Conservation (phyloP, 2,113 vertebrate genomes). For the Herpailurus yagouaroundi region DNA sequence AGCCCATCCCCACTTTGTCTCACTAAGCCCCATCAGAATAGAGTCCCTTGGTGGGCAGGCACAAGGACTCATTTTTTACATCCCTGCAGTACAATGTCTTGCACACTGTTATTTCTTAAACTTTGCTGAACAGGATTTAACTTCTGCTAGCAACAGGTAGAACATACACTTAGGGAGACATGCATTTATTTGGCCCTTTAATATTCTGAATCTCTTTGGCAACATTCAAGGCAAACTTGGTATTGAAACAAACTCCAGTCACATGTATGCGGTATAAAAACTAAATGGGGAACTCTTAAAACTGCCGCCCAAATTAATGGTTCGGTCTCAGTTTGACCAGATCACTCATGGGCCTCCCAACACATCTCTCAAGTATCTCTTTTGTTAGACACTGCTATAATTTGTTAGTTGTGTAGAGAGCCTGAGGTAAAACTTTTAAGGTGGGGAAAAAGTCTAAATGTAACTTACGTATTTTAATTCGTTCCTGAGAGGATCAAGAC, state of each 20-base stretch:
- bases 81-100: not conserved
- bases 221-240: not conserved
- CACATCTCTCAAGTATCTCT: not conserved
- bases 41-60: no score
- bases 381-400: not conserved
- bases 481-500: constrained; percentile 92
- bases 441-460: not conserved
- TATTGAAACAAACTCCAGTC: constrained; percentile 14
- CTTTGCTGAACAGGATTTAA: constrained; percentile 40
- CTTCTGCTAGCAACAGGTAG: not conserved
- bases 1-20: not conserved
- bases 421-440: constrained; percentile 22
- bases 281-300: constrained; percentile 30
- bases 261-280: not conserved
- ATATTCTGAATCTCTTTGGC: not conserved
- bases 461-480: constrained; percentile 69
- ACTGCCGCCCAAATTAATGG: not conserved
- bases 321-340: not conserved
- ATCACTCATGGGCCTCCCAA: not conserved
- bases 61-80: not conserved
- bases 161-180: not conserved
- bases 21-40: not conserved
- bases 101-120: not conserved
- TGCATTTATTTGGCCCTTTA: not conserved
- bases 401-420: not conserved